A percentile compares a stretch with the other conserved stretches of the same genome.
Conservation (phyloP, 2,888 invertebrate genomes). For the Caenorhabditis japonica region DNA sequence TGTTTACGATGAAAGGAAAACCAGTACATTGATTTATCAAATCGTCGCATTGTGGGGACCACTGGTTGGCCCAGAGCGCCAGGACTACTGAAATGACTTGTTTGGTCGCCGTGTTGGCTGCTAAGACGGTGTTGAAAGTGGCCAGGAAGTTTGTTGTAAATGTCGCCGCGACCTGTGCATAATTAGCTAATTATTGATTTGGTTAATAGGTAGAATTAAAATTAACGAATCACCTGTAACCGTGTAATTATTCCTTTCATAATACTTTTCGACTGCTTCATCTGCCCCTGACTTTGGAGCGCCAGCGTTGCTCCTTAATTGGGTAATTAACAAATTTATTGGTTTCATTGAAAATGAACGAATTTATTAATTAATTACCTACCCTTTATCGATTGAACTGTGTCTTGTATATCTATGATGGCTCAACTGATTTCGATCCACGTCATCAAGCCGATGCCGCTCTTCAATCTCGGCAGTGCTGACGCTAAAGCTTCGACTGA, state of each 20-base stretch:
- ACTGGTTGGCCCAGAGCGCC: conserved; percentile 41
- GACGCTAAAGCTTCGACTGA: conserved; percentile 33
- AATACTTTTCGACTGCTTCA: conserved; percentile 41
- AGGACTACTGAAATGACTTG: conserved; percentile 32
- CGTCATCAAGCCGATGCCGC: conserved; percentile 14
- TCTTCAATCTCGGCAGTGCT: conserved; percentile 27
- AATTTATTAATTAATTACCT: too few relatives aligned
- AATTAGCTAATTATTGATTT: neutral
- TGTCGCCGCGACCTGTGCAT: conserved; percentile 2
- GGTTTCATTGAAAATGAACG: too few relatives aligned
- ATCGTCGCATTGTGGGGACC: conserved; percentile 46
- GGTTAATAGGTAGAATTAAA: too few relatives aligned
- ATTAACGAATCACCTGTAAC: conserved; percentile 23
- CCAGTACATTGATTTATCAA: conserved; percentile 63
- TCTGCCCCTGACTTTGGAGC: conserved; percentile 4
- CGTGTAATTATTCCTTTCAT: conserved; percentile 46
- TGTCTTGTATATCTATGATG: conserved; percentile 33
- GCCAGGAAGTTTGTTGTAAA: conserved; percentile 38
- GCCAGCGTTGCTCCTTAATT: neutral
- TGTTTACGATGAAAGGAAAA: conserved; percentile 57
- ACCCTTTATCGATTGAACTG: conserved; percentile 24
- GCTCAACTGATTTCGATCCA: conserved; percentile 14
- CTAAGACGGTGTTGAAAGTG: conserved; percentile 39
- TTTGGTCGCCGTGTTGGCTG: conserved; percentile 10
- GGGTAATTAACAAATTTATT: too few relatives aligned